Percentiles rank a stretch among this genome's conserved stretches.
Evolutionary conservation across 1,140 invertebrate genomes (phyloP).

Genomic region (Drosophila subobscura): DNA sequence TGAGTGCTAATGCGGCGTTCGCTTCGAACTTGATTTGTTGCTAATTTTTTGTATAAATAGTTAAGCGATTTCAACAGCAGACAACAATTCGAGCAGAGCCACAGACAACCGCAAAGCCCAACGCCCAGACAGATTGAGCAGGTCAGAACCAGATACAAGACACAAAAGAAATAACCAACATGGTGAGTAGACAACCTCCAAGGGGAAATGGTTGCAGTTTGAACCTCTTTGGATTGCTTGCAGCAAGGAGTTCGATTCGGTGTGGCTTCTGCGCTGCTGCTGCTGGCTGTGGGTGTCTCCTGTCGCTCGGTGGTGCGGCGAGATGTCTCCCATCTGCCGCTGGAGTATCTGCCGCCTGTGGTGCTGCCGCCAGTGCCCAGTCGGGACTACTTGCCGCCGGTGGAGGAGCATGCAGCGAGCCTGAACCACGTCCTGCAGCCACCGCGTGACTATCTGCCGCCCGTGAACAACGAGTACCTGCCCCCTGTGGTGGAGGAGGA

Average conservation of each 20-base stretch:
- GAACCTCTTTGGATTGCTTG: constrained; percentile 7
- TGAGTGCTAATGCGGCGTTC: constrained; percentile 49
- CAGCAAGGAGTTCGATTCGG: constrained; percentile 31
- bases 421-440: constrained; percentile 57
- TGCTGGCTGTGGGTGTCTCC: constrained; percentile 12
- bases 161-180: constrained; percentile 24
- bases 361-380: constrained; percentile 64
- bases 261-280: constrained; percentile 20
- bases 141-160: constrained; percentile 42
- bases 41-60: constrained; percentile 81
- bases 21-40: constrained; percentile 48
- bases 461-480: constrained; percentile 44
- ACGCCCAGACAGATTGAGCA: constrained; percentile 47
- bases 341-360: constrained; percentile 71
- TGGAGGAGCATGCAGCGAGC: constrained; percentile 63
- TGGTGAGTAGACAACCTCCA: constrained; percentile 19
- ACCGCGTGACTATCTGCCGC: constrained; percentile 68
- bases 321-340: constrained; percentile 64
- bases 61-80: constrained; percentile 63
- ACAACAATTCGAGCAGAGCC: too few relatives aligned
- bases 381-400: constrained; percentile 68
- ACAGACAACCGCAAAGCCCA: constrained; percentile 49
- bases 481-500: constrained; percentile 39
- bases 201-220: background rate
- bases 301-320: constrained; percentile 37